These are phyloP conservation scores for Drosophila sproati DNA, from an alignment of 1,140 invertebrate genomes.

Conservation along the genomic window DNA sequence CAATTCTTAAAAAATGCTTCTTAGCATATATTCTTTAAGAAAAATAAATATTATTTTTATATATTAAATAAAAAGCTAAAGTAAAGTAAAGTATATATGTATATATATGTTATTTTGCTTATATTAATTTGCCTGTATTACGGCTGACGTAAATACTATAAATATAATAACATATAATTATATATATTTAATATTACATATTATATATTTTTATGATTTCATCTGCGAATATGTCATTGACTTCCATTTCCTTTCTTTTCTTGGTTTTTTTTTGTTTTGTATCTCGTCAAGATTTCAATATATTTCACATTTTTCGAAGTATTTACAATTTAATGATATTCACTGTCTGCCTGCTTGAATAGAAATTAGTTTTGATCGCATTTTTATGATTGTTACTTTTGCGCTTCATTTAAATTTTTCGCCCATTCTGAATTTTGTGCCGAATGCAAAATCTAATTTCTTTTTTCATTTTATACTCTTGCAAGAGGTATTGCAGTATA, in stretches of 20 bases:
- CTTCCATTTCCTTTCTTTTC: background rate
- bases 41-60: background rate
- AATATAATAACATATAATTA: background rate
- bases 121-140: background rate
- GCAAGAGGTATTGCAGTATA: background rate
- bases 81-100: background rate
- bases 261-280: background rate
- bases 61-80: background rate
- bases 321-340: background rate
- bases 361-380: constrained; percentile 4
- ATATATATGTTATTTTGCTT: background rate
- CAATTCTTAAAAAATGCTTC: constrained; percentile 5
- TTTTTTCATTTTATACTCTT: background rate
- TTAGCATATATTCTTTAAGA: background rate
- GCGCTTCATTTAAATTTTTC: constrained; percentile 6
- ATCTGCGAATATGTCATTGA: constrained; percentile 8
- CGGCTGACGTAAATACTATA: constrained; percentile 4
- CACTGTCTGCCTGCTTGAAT: constrained; percentile 3
- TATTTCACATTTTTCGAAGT: background rate
- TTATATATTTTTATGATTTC: background rate
- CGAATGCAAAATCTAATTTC: background rate
- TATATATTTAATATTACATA: too few relatives aligned
- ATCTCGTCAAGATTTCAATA: background rate
- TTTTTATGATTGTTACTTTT: constrained; percentile 12
- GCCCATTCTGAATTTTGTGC: background rate